Evolutionary conservation across 92 coral and sea anemone species (phyloP), one percentile per base, ranked within the genome.

Genomic region (Epizoanthus fatuus): DNA sequence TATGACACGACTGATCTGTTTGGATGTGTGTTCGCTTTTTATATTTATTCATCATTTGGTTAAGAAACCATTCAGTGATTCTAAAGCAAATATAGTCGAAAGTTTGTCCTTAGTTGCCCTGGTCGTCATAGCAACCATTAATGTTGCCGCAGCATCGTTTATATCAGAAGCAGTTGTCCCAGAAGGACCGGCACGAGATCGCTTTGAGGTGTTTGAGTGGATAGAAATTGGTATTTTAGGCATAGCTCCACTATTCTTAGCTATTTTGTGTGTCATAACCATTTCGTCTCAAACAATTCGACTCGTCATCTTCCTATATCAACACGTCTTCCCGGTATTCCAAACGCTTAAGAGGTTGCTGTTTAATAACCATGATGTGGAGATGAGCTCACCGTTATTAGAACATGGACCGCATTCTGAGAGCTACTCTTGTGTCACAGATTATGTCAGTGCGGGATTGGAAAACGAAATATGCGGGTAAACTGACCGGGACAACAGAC

Each of bases 41-140:
- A 77, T 76, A 17, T 60, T 86, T 38, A 51, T 79, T 29, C 86
- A 79, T 16, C 90, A 86, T n/a, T 54, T 86, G 7, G 12, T 62
- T 1, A 8, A 16, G 53, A 78, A 60, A 20, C 86, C 90, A 20
- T 86, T 78, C 57, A 83, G 84, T 4, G 40, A 80, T 44, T 52
- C 25, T 1, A 79, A 32, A 32, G 90, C 81, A 56, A 86, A 86
- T 57, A 42, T 71, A 15, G 38, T 71, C 44, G 90, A 79, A 49
- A 20, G 51, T 3, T 12, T 79, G 13, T 86, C 90, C 2, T 63
- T 86, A 0, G 2, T 69, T 47, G 37, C 63, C 32, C 19, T 86
- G 86, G 56, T 59, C 69, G 57, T 53, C 10, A 86, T 86, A 55
- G 81, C 79, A 45, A 79, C 86, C 15, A 68, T 86, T 77, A 86